Evolutionary conservation across 2,888 invertebrate genomes (phyloP), one percentile per base, ranked within the genome.

Genomic region (Perithous albicinctus): DNA sequence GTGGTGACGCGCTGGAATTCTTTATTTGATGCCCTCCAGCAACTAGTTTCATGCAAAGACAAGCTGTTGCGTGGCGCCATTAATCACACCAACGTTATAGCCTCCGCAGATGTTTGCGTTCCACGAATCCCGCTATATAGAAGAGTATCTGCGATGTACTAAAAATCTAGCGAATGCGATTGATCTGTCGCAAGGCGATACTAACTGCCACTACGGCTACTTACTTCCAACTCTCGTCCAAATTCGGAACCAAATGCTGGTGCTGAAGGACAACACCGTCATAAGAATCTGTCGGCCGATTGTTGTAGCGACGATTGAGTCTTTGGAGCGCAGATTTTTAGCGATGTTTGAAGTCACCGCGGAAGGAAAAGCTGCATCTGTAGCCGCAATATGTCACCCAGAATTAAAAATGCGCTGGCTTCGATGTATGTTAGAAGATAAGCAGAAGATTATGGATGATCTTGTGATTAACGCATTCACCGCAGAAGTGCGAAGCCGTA

Each of bases 171-270:
- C 64, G 2, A n/a, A 46, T 2, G 12, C 64, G 29, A 26, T 66
- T 15, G 64, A 66, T 15, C n/a, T 46, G 2, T 20, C 46, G 7
- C 46, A 66, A 66, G 46, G 64, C n/a, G 64, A 66, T n/a, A 66
- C n/a, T n/a, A 12, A 29, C 4, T 66, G 46, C 29, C n/a, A 66
- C 29, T 66, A 66, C 43, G 41, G 64, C 23, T 64, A 64, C 23
- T 43, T 64, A 0, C 64, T 64, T 18, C 64, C 43, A 20, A 26
- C 64, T 35, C 64, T 64, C 20, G 64, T 64, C 35, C 32, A 29
- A 15, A 2, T 61, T 5, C 15, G 32, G 35, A 61, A 15, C 6
- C 29, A 61, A 38, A 32, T 61, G 61, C 12, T 32, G 6, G 41
- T 35, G 6, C 38, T 61, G 20, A 20, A 18, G 18, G 20, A 20